Percentiles rank a stretch among this genome's conserved stretches.
phyloP scores from a whole-genome alignment of 1,140 invertebrate genomes.

The Aphelinus atriplicis region DNA sequence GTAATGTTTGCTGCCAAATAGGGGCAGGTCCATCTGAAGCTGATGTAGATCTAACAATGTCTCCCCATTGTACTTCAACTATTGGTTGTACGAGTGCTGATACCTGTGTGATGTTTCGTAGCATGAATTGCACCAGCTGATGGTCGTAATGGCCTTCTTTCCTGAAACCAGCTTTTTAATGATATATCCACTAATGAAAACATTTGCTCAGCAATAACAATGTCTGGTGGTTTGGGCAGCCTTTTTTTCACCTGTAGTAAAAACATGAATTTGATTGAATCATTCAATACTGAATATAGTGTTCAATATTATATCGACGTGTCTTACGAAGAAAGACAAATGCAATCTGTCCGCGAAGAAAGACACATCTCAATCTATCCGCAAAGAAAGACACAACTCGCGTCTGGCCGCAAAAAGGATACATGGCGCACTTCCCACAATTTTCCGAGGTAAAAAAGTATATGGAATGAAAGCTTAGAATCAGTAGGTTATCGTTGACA shows the following conservation, averaged over 20 bases:
- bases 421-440: too few relatives aligned
- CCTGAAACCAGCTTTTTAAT: constrained; percentile 52
- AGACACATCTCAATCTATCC: too few relatives aligned
- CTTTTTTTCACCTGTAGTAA: constrained; percentile 35
- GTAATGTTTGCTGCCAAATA: constrained; percentile 61
- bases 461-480: too few relatives aligned
- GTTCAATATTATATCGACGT: too few relatives aligned
- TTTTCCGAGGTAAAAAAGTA: too few relatives aligned
- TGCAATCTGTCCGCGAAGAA: too few relatives aligned
- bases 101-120: constrained; percentile 43
- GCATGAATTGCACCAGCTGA: constrained; percentile 31
- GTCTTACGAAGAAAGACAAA: too few relatives aligned
- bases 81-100: constrained; percentile 59
- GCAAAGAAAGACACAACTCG: too few relatives aligned
- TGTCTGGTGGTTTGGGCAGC: constrained; percentile 46
- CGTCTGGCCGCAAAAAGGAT: too few relatives aligned
- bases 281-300: too few relatives aligned
- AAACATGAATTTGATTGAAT: too few relatives aligned
- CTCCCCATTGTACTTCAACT: constrained; percentile 60
- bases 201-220: constrained; percentile 54
- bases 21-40: constrained; percentile 59
- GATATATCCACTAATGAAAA: constrained; percentile 56
- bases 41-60: constrained; percentile 48
- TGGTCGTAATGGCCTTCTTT: constrained; percentile 48
- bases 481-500: too few relatives aligned